Base-by-base conservation (phyloP, 1,140 invertebrate genomes). In the Panulirus ornatus region DNA sequence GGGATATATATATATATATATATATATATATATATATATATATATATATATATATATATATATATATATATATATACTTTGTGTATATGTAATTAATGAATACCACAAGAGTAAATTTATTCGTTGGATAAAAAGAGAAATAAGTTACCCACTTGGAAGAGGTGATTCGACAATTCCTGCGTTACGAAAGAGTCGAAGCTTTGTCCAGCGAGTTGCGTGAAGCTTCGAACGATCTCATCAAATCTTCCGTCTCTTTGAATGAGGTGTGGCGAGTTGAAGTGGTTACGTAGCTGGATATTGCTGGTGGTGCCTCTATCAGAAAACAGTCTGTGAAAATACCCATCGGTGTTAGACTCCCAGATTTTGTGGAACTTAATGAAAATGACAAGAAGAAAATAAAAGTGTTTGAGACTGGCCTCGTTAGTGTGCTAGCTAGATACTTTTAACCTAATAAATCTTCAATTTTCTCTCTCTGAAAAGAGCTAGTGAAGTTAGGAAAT, bases 151-250 rank as follows among this genome's bases (percentile, higher is more conserved):
- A 91, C 87, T 81, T 92, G 91, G 92, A 93, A 93, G 5, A 93
- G 90, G 75, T 92, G 92, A 79, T 93, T 92, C 6, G 91, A 91
- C 27, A 93, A 76, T 38, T 93, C 92, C 34, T 83, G 81, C 16
- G 90, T 90, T n/a, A 92, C 85, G 71, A 91, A 92, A 44, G 78
- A 82, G 70, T 92, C 91, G 27, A 85, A 86, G 11, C 58, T 73
- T 76, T 92, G 92, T 2, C 40, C 30, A n/a, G 89, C 51, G 0
- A 90, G 42, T 22, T 84, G 88, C 0, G 82, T 30, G 34, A 86
- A 66, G 70, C 73, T 84, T 11, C 82, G 40, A 2, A 81, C 63
- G 34, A 88, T 40, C 30, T 71, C 63, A 47, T 88, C 58, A 0
- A 82, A 54, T 47, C 34, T 36, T 1, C 58, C 58, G 0, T 81